These are phyloP conservation scores for Sipha maydis DNA, from an alignment of 2,888 invertebrate species.

Conservation along the genomic window DNA sequence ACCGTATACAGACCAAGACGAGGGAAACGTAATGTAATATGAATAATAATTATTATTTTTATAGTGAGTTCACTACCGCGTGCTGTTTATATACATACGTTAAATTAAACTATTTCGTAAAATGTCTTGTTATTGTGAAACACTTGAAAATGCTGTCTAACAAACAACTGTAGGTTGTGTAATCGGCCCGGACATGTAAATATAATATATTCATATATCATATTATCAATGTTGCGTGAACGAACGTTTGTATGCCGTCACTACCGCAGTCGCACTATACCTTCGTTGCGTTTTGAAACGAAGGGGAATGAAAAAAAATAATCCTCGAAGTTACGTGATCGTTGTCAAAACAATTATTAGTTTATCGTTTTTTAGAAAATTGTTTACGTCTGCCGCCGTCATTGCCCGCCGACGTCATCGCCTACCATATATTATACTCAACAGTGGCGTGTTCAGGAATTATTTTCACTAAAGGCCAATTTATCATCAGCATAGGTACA, in stretches of 20 bases:
- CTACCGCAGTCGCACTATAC: background rate
- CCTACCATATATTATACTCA: no score
- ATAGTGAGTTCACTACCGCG: background rate
- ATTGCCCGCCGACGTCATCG: background rate
- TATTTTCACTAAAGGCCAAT: no score
- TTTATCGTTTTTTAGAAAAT: background rate
- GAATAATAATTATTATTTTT: background rate
- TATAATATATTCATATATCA: background rate
- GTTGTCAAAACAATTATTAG: background rate
- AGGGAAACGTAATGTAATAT: background rate
- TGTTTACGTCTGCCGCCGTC: background rate
- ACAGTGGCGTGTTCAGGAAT: no score
- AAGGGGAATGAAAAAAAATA: conserved; percentile 7
- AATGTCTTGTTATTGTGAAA: background rate
- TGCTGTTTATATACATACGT: background rate
- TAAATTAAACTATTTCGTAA: no score
- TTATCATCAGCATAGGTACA: no score
- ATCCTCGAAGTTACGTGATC: background rate
- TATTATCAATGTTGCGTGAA: conserved; percentile 8
- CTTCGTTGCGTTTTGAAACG: background rate
- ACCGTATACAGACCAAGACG: background rate
- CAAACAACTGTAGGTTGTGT: background rate
- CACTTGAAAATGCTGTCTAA: background rate
- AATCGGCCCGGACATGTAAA: background rate
- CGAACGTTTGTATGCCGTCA: background rate